Conservation (phyloP, 2,888 invertebrate genomes). For the Lepidocyrtoides sp. region DNA sequence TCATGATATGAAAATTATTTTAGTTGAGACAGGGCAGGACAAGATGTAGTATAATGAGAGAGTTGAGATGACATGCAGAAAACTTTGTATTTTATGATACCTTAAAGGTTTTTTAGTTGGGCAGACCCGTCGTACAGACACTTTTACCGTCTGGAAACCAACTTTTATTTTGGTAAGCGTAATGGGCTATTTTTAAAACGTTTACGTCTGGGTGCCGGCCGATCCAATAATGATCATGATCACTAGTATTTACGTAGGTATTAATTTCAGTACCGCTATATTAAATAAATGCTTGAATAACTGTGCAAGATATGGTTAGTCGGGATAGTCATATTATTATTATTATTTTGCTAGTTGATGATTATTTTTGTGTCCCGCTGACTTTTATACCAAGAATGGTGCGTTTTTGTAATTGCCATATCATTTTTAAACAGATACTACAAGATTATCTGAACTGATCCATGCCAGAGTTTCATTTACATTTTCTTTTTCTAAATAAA, state of each 20-base stretch:
- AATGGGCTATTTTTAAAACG: neutral
- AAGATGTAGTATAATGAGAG: neutral
- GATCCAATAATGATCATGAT: neutral
- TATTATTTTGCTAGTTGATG: conserved; percentile 2
- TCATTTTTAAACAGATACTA: neutral
- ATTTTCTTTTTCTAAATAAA: conserved; percentile 63
- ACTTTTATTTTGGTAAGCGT: too few species aligned
- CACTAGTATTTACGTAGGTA: neutral
- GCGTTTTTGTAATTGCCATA: neutral
- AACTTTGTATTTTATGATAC: neutral
- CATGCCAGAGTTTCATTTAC: conserved; percentile 19
- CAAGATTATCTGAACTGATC: too few species aligned
- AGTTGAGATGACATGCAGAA: conserved; percentile 37
- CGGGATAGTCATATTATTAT: too few species aligned
- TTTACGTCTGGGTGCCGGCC: neutral
- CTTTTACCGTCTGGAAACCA: too few species aligned
- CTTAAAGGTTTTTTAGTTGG: neutral
- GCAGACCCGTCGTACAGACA: neutral
- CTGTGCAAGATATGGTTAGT: too few species aligned
- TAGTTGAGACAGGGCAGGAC: conserved; percentile 38
- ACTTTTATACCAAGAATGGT: conserved; percentile 36
- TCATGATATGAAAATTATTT: neutral
- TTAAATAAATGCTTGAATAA: neutral
- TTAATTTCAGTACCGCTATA: conserved; percentile 30
- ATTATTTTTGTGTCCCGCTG: conserved; percentile 26